A percentile compares a stretch with the other conserved stretches of the same genome.
phyloP scores from a whole-genome alignment of 2,888 invertebrate species.

The Drosophila flavopinicola region DNA sequence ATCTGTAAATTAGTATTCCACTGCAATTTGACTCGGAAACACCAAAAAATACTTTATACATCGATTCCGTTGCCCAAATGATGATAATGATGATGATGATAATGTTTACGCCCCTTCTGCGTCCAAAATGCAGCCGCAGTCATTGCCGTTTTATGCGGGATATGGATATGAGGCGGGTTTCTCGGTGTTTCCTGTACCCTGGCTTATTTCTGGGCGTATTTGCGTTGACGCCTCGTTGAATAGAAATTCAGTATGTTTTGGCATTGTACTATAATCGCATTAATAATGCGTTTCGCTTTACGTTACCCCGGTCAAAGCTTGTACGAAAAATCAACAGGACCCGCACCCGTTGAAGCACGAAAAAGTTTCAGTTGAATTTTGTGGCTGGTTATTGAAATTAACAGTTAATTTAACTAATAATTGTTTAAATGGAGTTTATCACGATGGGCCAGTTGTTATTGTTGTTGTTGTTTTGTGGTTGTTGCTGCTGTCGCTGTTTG shows the following conservation, averaged over 20 bases:
- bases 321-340: constrained; percentile 25
- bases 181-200: constrained; percentile 25
- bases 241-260: constrained; percentile 58
- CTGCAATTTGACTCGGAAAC: constrained; percentile 75
- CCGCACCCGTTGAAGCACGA: constrained; percentile 10
- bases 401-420: constrained; percentile 74
- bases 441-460: constrained; percentile 23
- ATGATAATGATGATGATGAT: constrained; percentile 31
- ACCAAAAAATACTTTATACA: constrained; percentile 62
- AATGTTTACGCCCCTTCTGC: constrained; percentile 24
- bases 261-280: constrained; percentile 68
- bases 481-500: constrained; percentile 26
- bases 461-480: constrained; percentile 16
- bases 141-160: constrained; percentile 60
- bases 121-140: constrained; percentile 36
- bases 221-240: constrained; percentile 48
- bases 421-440: constrained; percentile 67
- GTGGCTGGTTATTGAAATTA: constrained; percentile 60
- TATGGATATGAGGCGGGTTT: constrained; percentile 39
- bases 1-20: constrained; percentile 79
- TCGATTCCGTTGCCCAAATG: constrained; percentile 52
- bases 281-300: constrained; percentile 62
- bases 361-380: constrained; percentile 15
- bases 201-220: constrained; percentile 42
- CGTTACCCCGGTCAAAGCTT: neutral